Conservation (phyloP, 2,797 vertebrate species). For the Rhinogobio ventralis region DNA sequence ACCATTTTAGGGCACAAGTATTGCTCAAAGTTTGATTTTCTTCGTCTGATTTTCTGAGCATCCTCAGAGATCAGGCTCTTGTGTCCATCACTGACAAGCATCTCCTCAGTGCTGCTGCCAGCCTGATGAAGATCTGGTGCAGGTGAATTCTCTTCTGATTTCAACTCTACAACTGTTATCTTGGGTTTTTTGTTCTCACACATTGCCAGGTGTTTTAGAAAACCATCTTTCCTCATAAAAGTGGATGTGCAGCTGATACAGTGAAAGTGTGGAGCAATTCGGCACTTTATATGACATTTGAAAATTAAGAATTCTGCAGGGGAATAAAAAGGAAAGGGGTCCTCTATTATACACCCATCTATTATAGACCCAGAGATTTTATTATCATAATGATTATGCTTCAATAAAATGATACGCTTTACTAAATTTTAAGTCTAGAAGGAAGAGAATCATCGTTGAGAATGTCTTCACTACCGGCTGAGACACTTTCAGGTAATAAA, state of each 20-base stretch:
- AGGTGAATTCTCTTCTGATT: slow-evolving; percentile 10
- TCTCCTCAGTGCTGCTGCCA: background rate
- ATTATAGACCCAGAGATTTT: too few species aligned
- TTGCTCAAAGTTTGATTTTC: slow-evolving; percentile 2
- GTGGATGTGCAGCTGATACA: slow-evolving; percentile 40
- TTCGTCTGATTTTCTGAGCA: background rate
- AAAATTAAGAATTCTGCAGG: slow-evolving; percentile 34
- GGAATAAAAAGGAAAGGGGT: background rate
- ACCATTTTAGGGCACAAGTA: slow-evolving; percentile 14
- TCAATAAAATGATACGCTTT: background rate
- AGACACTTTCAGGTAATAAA: background rate
- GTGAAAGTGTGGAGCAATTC: slow-evolving; percentile 44
- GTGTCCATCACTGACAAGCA: background rate
- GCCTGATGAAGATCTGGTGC: background rate
- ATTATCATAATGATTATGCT: background rate
- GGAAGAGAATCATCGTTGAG: background rate
- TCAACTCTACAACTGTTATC: slow-evolving; percentile 39
- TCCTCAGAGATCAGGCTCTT: slow-evolving; percentile 1
- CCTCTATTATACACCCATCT: background rate
- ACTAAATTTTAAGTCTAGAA: background rate
- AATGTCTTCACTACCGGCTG: too few species aligned
- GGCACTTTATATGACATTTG: slow-evolving; percentile 45
- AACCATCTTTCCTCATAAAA: slow-evolving; percentile 44
- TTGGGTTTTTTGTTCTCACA: slow-evolving; percentile 31
- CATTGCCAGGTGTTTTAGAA: slow-evolving; percentile 35